phyloP scores from a whole-genome alignment of 2,888 invertebrate genomes.

The Watsonalla binaria region DNA sequence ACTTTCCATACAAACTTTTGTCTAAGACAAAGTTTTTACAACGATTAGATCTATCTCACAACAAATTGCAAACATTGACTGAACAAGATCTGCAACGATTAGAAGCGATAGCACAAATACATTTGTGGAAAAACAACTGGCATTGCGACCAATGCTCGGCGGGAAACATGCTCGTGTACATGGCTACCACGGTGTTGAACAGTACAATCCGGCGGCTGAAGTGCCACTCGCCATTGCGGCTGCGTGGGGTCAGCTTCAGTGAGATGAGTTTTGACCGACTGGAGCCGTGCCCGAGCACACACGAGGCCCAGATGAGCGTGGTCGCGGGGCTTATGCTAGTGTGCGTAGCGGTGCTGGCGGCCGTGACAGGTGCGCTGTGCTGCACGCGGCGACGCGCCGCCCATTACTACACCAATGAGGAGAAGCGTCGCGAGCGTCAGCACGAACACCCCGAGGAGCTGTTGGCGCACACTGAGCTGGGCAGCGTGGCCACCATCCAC shows the following conservation, averaged over 20 bases:
- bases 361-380: slow-evolving; percentile 79
- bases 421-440: slow-evolving; percentile 71
- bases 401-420: slow-evolving; percentile 89
- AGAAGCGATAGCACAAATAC: slow-evolving; percentile 75
- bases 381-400: slow-evolving; percentile 85
- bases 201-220: slow-evolving; percentile 69
- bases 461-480: slow-evolving; percentile 49
- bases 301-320: slow-evolving; percentile 78
- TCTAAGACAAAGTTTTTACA: slow-evolving; percentile 78
- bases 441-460: slow-evolving; percentile 64
- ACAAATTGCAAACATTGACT: slow-evolving; percentile 81
- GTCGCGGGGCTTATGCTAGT: slow-evolving; percentile 68
- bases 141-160: slow-evolving; percentile 83
- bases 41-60: slow-evolving; percentile 85
- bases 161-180: slow-evolving; percentile 75
- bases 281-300: slow-evolving; percentile 67
- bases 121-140: slow-evolving; percentile 82
- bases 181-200: slow-evolving; percentile 76
- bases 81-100: slow-evolving; percentile 78
- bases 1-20: slow-evolving; percentile 77
- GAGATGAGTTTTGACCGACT: slow-evolving; percentile 50
- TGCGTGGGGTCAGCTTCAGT: slow-evolving; percentile 64
- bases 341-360: slow-evolving; percentile 63
- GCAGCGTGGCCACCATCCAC: slow-evolving; percentile 63
- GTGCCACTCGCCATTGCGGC: slow-evolving; percentile 78